Evolutionary conservation across 1,140 invertebrate genomes (phyloP).

Genomic region (Achroia grisella): DNA sequence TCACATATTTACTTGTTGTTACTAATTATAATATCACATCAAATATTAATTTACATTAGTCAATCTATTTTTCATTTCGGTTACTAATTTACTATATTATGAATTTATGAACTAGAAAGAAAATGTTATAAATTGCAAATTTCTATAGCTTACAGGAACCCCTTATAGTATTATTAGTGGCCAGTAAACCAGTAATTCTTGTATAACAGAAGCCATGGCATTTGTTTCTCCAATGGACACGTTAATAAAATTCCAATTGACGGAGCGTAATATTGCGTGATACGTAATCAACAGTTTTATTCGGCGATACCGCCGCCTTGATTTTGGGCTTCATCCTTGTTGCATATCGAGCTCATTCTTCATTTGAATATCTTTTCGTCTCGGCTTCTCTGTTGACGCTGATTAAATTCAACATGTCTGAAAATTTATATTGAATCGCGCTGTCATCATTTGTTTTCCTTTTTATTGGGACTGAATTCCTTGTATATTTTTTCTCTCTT

Average conservation of each 20-base stretch:
- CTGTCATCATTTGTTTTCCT: conserved; percentile 17
- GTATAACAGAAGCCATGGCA: conserved; percentile 54
- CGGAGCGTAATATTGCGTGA: conserved; percentile 62
- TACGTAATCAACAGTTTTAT: conserved; percentile 68
- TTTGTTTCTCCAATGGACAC: conserved; percentile 62
- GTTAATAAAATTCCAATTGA: conserved; percentile 66
- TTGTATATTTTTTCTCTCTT: too few relatives aligned
- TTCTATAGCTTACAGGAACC: too few relatives aligned
- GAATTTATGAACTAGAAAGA: too few relatives aligned
- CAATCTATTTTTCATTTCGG: too few relatives aligned
- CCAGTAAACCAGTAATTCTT: too few relatives aligned
- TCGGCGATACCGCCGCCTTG: conserved; percentile 58
- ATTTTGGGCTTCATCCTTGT: conserved; percentile 46
- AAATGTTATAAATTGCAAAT: too few relatives aligned
- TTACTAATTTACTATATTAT: too few relatives aligned
- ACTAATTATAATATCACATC: too few relatives aligned
- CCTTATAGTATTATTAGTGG: background rate
- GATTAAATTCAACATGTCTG: conserved; percentile 49
- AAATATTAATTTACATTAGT: too few relatives aligned
- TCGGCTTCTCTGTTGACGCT: conserved; percentile 39
- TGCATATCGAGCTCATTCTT: conserved; percentile 39
- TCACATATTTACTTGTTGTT: too few relatives aligned
- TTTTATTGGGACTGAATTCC: conserved; percentile 3
- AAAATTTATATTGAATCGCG: conserved; percentile 26
- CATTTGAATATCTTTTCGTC: conserved; percentile 58